Evolutionary conservation across 2,888 invertebrate species (phyloP), one percentile per base, ranked within the genome.

Genomic region (Byasa hedistus): DNA sequence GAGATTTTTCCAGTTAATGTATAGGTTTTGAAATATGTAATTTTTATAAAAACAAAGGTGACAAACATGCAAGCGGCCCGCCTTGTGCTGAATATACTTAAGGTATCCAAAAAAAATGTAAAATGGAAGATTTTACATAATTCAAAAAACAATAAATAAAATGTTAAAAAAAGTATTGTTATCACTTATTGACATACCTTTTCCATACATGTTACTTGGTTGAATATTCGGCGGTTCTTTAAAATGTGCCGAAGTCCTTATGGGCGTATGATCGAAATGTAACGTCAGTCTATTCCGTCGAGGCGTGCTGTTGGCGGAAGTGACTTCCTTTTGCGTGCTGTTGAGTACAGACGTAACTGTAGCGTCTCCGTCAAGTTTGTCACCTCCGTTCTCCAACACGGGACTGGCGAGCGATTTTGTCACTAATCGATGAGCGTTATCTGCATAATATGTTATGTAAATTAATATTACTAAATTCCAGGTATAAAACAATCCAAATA

Each of bases 381-480:
- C 89, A 64, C 84, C 80, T 0, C 88, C 88, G 64, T 90, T 89
- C 68, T 87, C 89, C 32, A 87, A 64, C 3, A 81, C 73, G 0
- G 89, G 86, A 71, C 86, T 87, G 1, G 87, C 86, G 19, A 87
- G 76, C 0, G 79, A 76, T 75, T 88, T 90, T n/a, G 88, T 85
- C 15, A 89, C 84, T 3, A 92, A 93, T 51, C 98, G 94, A 78
- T 96, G 95, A 65, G 97, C 93, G 88, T 97, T 97, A 74, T 98
- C 98, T 92, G 81, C 65, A 27, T 23, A 21, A 19, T 1, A 52
- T 39, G 39, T 22, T 54, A 22, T 22, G 22, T 54, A n/a, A 48
- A 48, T 48, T 1, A 48, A n/a, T 48, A n/a, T 1, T n/a, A 48
- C 19, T 48, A n/a, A n/a, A 48, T 1, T n/a, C 19, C n/a, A n/a